Conservation (phyloP, 2,113 vertebrate genomes). For the Marmota flaviventris region DNA sequence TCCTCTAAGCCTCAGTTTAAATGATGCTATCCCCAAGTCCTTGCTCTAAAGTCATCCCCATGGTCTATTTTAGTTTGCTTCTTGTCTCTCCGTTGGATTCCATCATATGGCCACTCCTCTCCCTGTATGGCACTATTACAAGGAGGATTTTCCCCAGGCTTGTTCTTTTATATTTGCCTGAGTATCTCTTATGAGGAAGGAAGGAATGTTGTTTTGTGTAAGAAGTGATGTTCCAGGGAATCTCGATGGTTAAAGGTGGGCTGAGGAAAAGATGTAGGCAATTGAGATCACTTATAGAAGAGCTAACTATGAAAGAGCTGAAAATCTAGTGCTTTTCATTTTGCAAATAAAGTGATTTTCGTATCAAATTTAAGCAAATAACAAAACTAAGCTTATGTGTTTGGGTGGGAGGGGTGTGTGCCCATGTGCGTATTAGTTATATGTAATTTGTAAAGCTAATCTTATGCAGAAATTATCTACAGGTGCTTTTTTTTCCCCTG, state of each 20-base stretch:
- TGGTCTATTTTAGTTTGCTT: background rate
- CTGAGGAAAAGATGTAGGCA: background rate
- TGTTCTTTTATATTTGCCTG: background rate
- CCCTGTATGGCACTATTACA: background rate
- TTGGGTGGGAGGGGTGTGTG: background rate
- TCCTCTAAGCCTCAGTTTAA: background rate
- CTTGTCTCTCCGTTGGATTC: background rate
- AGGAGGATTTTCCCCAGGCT: background rate
- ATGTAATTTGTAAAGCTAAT: background rate
- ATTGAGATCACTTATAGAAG: background rate
- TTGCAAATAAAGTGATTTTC: background rate
- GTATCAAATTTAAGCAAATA: background rate
- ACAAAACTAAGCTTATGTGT: background rate
- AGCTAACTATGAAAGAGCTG: background rate
- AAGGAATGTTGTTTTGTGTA: background rate
- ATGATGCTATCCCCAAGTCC: background rate
- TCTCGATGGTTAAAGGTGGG: background rate
- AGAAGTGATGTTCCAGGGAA: background rate
- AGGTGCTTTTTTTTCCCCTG: background rate
- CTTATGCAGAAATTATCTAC: background rate
- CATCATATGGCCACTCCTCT: background rate
- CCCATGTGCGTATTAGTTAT: background rate
- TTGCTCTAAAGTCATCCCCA: background rate
- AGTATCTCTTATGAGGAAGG: background rate
- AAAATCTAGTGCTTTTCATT: background rate